A percentile compares a stretch with the other conserved stretches of the same genome.
These are phyloP conservation scores for Plutomurus gul DNA, from an alignment of 1,140 invertebrate genomes.

Conservation along the genomic window DNA sequence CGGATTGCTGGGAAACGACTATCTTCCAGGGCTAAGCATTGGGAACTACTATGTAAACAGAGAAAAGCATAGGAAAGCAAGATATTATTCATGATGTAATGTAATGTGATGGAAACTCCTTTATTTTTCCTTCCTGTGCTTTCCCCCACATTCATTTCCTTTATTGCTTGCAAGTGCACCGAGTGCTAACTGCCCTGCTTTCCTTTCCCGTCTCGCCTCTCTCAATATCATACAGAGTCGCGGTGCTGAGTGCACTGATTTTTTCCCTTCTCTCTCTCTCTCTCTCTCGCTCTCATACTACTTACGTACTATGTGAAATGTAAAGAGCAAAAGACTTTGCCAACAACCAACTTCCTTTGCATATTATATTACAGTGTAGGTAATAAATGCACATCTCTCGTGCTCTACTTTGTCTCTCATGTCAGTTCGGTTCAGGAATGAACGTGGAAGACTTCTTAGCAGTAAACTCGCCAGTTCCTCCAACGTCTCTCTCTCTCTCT, in stretches of 20 bases:
- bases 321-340: neutral
- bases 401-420: neutral
- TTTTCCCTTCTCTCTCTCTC: neutral
- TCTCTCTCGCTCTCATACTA: neutral
- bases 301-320: too few relatives aligned
- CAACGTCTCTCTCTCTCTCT: too few relatives aligned
- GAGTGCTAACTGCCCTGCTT: conserved; percentile 1
- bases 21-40: too few relatives aligned
- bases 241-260: neutral
- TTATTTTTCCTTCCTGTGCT: conserved; percentile 11
- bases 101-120: conserved; percentile 20
- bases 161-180: conserved; percentile 16
- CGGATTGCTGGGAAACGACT: too few relatives aligned
- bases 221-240: too few relatives aligned
- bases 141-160: conserved; percentile 13
- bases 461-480: too few relatives aligned
- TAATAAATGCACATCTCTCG: neutral
- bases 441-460: too few relatives aligned
- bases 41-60: neutral
- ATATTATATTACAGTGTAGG: neutral
- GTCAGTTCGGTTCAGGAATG: too few relatives aligned
- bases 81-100: conserved; percentile 25
- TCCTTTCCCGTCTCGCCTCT: too few relatives aligned
- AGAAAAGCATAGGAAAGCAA: neutral
- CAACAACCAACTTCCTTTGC: neutral